Evolutionary conservation across 2,888 invertebrate genomes (phyloP).

Genomic region (Lumbricus terrestris): DNA sequence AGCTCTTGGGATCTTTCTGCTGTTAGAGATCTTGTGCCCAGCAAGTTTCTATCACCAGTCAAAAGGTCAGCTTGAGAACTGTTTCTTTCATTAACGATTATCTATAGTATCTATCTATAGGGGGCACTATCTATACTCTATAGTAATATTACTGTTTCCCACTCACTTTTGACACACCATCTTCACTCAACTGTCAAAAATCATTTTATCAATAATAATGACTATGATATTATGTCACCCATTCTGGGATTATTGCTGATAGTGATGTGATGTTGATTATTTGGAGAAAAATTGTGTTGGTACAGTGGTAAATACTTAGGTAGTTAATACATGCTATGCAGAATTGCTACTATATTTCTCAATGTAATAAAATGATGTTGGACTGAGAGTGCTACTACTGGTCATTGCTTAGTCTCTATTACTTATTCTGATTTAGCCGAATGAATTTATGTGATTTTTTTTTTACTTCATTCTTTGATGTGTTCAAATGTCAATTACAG

Average conservation of each 20-base stretch:
- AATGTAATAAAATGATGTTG: too few relatives aligned
- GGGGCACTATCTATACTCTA: too few relatives aligned
- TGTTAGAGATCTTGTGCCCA: slow-evolving; percentile 65
- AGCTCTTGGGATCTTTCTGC: slow-evolving; percentile 79
- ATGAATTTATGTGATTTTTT: too few relatives aligned
- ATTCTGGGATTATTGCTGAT: neutral
- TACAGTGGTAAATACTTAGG: too few relatives aligned
- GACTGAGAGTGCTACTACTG: too few relatives aligned
- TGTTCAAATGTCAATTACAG: too few relatives aligned
- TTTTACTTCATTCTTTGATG: too few relatives aligned
- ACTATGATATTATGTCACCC: neutral
- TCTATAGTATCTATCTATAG: too few relatives aligned
- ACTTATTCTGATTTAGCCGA: too few relatives aligned
- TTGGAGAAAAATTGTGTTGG: neutral
- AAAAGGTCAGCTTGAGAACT: slow-evolving; percentile 44
- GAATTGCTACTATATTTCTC: neutral
- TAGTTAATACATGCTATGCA: neutral
- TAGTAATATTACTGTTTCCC: too few relatives aligned
- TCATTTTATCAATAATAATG: slow-evolving; percentile 24
- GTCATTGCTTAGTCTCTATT: neutral
- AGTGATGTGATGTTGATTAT: neutral
- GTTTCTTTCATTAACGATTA: neutral
- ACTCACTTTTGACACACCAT: too few relatives aligned
- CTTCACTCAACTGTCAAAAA: too few relatives aligned
- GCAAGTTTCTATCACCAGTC: slow-evolving; percentile 43